Evolutionary conservation across 2,888 invertebrate species (phyloP), one percentile per base, ranked within the genome.

Genomic region (Tetanocera ferruginea): DNA sequence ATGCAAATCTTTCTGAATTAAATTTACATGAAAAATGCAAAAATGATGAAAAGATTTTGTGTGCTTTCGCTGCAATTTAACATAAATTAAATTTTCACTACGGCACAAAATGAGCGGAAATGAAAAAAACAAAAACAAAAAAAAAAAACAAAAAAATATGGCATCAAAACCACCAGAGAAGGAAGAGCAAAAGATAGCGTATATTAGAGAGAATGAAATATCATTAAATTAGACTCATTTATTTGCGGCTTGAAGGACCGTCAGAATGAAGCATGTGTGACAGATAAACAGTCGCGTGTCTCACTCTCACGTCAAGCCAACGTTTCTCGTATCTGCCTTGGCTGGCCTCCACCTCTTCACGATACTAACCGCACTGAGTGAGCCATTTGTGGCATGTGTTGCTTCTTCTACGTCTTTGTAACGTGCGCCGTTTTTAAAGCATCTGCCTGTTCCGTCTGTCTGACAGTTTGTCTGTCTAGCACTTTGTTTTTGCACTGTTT

Each of bases 161-260:
- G 5, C 25, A 17, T 28, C 5, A 25, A 43, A 51, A 69, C 6
- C 11, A 43, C 6, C 5, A 25, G 52, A 14, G 51, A 52, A 69
- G 49, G 8, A 60, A 23, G 69, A 17, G 49, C 19, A 19, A 66
- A 34, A 19, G 19, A n/a, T 23, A 55, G 66, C 8, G 34, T 17
- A 43, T 43, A 14, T 19, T 9, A 67, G 28, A 37, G 43, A 62
- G 43, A 64, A 23, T 17, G n/a, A 51, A 72, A 64, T 52, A 64
- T 74, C 74, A 75, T 67, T 75, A 75, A 75, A 75, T 75, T 67
- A 75, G 66, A 75, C 34, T 75, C 74, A 75, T 75, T 67, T 75
- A 51, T 37, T 52, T 55, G 62, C 62, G 73, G 73, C 62, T 62
- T 49, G 55, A 67, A 75, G 75, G 67, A 52, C 67, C 55, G 62